Conservation (phyloP, 2,797 vertebrate genomes). For the Spinus pinus region DNA sequence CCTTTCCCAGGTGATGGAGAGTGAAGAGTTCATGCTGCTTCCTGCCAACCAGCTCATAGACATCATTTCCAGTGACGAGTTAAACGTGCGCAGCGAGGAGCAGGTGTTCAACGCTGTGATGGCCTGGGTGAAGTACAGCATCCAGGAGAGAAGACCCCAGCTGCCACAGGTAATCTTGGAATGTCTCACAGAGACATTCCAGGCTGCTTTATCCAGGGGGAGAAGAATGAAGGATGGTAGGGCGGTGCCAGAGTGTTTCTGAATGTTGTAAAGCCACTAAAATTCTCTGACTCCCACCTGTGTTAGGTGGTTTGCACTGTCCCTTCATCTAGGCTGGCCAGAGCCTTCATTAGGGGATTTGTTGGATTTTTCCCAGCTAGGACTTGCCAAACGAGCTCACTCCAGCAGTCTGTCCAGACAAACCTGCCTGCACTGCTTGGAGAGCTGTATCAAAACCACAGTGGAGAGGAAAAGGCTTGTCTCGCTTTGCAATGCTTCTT, state of each 20-base stretch:
- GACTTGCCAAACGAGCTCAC: neutral
- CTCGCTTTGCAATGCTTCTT: neutral
- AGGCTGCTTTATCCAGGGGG: neutral
- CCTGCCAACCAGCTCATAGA: conserved; percentile 98
- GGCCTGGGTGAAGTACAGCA: conserved; percentile 99
- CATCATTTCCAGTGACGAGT: conserved; percentile 98
- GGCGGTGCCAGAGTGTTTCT: neutral
- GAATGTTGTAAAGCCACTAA: neutral
- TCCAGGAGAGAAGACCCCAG: conserved; percentile 94
- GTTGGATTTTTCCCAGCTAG: neutral
- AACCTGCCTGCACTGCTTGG: neutral
- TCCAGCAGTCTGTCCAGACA: neutral
- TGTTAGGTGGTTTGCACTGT: neutral
- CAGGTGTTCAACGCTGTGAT: conserved; percentile 98
- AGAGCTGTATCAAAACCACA: neutral
- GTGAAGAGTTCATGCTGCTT: conserved; percentile 98
- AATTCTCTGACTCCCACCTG: neutral
- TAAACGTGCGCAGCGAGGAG: conserved; percentile 97
- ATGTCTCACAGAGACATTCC: neutral
- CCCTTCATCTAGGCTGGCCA: neutral
- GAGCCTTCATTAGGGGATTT: neutral
- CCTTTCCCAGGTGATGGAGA: conserved; percentile 92
- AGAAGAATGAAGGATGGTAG: neutral
- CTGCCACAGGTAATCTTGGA: conserved; percentile 87
- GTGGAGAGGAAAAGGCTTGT: neutral